Percentiles rank a stretch among this genome's conserved stretches.
These are phyloP conservation scores for Selene dorsalis DNA, from an alignment of 2,797 vertebrate genomes.

Conservation along the genomic window DNA sequence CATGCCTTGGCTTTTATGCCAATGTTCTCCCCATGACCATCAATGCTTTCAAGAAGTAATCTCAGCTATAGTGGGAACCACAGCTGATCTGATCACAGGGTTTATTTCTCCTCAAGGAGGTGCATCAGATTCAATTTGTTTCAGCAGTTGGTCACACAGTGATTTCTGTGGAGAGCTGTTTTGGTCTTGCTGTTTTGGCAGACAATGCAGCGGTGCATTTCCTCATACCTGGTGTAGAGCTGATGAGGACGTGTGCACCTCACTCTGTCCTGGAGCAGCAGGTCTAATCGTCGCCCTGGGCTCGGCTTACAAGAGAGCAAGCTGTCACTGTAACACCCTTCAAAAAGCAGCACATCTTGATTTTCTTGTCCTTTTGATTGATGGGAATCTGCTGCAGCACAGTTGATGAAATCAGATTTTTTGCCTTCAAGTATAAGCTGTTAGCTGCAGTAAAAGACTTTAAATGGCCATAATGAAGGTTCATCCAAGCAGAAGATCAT, in stretches of 20 bases:
- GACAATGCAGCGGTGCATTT: slow-evolving; percentile 35
- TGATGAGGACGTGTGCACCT: background rate
- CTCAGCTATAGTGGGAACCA: slow-evolving; percentile 25
- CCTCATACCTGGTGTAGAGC: slow-evolving; percentile 39
- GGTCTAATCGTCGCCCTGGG: background rate
- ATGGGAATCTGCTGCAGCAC: background rate
- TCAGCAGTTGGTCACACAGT: slow-evolving; percentile 44
- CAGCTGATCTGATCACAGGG: slow-evolving; percentile 46
- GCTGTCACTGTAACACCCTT: slow-evolving; percentile 3
- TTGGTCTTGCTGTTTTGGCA: slow-evolving; percentile 26
- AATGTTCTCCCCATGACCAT: slow-evolving; percentile 18
- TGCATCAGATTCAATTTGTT: slow-evolving; percentile 54
- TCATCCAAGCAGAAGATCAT: background rate
- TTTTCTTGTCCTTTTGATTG: slow-evolving; percentile 21
- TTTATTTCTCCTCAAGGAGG: slow-evolving; percentile 53
- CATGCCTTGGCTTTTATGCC: slow-evolving; percentile 33
- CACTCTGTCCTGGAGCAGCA: background rate
- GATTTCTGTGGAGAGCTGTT: slow-evolving; percentile 32
- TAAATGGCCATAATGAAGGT: background rate
- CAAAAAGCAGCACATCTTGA: background rate
- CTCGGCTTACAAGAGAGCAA: background rate
- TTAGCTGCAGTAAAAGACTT: background rate
- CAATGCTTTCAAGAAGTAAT: slow-evolving; percentile 63
- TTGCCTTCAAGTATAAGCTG: background rate
- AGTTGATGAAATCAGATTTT: background rate